Conservation (phyloP, 2,797 vertebrate genomes). For the Oryzias dopingdopingensis region DNA sequence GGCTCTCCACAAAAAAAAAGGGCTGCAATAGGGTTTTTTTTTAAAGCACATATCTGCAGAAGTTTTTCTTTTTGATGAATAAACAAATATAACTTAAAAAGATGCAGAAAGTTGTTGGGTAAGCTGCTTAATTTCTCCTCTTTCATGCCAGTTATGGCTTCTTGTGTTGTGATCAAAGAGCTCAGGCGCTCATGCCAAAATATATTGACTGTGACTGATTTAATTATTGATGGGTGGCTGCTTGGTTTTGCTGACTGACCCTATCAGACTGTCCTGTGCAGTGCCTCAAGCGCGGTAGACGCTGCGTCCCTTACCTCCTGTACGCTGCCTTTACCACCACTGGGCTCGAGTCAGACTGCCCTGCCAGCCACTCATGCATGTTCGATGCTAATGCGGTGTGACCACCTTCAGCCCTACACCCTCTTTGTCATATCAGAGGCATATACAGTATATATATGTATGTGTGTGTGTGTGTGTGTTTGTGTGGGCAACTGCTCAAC, state of each 20-base stretch:
- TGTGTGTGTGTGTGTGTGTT: constrained; percentile 16
- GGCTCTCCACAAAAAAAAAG: constrained; percentile 55
- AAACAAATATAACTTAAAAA: neutral
- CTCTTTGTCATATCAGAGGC: constrained; percentile 66
- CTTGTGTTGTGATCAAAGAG: constrained; percentile 54
- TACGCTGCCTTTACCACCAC: constrained; percentile 42
- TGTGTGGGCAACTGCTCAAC: constrained; percentile 37
- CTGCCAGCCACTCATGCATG: constrained; percentile 58
- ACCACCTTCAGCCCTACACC: constrained; percentile 59
- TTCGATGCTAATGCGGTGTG: constrained; percentile 66
- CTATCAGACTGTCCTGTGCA: constrained; percentile 50
- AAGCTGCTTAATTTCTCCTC: constrained; percentile 16
- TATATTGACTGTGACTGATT: constrained; percentile 69
- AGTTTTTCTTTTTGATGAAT: neutral
- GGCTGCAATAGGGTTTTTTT: constrained; percentile 28
- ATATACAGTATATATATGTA: constrained; percentile 31
- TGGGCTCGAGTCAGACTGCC: constrained; percentile 51
- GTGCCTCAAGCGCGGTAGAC: constrained; percentile 47
- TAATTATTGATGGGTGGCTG: constrained; percentile 70
- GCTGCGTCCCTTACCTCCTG: constrained; percentile 48
- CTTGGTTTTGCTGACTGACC: constrained; percentile 70
- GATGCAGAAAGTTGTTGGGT: constrained; percentile 10
- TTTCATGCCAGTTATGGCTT: constrained; percentile 23
- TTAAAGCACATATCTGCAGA: constrained; percentile 4
- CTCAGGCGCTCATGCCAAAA: constrained; percentile 48